Evolutionary conservation across 2,113 vertebrate genomes (phyloP).

Genomic region (Paedocypris sp.): DNA sequence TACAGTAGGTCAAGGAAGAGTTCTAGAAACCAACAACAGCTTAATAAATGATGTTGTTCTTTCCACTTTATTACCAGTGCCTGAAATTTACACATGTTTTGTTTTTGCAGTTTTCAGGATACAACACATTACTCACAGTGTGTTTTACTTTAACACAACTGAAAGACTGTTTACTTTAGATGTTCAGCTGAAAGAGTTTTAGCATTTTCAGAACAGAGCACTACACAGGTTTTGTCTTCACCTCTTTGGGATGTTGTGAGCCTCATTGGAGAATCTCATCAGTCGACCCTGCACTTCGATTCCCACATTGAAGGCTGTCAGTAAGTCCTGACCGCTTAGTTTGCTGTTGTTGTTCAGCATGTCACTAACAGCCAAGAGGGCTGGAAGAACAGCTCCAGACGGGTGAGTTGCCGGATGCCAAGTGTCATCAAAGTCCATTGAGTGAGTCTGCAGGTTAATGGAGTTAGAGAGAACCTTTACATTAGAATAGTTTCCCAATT

Average conservation of each 20-base stretch:
- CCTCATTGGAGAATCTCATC: conserved; percentile 76
- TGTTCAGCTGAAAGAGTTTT: conserved; percentile 29
- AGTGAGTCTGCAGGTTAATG: conserved; percentile 59
- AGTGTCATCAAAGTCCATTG: conserved; percentile 85
- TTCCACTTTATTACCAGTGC: not conserved
- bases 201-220: not conserved
- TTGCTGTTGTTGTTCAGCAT: conserved; percentile 63
- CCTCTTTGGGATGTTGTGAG: conserved; percentile 76
- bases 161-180: too few species aligned
- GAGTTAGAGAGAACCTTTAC: not conserved
- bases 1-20: too few species aligned
- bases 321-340: conserved; percentile 69
- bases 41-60: not conserved
- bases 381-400: conserved; percentile 73
- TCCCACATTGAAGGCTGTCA: conserved; percentile 76
- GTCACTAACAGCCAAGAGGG: conserved; percentile 71
- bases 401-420: conserved; percentile 85
- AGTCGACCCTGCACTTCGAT: conserved; percentile 78
- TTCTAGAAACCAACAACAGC: too few species aligned
- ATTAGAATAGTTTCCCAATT: not conserved
- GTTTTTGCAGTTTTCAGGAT: conserved; percentile 21
- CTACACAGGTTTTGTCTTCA: conserved; percentile 31
- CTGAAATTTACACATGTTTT: not conserved
- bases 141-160: conserved; percentile 26
- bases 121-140: conserved; percentile 21